Evolutionary conservation across 2,113 vertebrate species (phyloP), one percentile per base, ranked within the genome.

Genomic region (Morone saxatilis): DNA sequence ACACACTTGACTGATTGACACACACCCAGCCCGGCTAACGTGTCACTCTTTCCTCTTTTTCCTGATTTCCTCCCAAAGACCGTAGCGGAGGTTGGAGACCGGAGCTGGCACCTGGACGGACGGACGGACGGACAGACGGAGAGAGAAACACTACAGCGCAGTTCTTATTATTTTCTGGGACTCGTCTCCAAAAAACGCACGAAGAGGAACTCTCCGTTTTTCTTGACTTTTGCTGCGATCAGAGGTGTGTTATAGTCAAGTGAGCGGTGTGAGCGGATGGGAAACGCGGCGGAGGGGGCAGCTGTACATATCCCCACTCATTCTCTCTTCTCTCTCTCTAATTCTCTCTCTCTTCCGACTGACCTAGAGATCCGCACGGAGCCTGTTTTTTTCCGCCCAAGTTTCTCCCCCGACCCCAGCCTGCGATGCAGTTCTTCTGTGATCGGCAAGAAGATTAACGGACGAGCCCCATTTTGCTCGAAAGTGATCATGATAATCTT

Each of bases 1-100:
- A 94, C 94, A 94, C 94, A 94, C 81, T 94, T 95, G 96, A 96
- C 95, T 97, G 97, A 97, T 91, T 94, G 94, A 94, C 96, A 96
- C 95, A 95, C 94, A 79, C 73, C 6, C 71, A 82, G 83, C 53
- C 94, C 94, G 93, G 93, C 96, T 96, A 96, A 95, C 93, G 94
- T 95, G 96, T 96, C 94, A 90, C 87, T 91, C 94, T 95, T 93
- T 95, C 65, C 94, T 95, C 94, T 54, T 65, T 93, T 95, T 11
- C 41, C 91, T 92, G 48, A 79, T 84, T 71, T 84, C 71, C 54
- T 95, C 94, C 94, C 71, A 56, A 87, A 86, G 84, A 80, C 80
- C 66, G 86, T 81, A 85, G 85, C 89, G 90, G 93, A 95, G 96
- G 57, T 65, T 92, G 78, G 88, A 87, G 62, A 74, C 75, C 71